A percentile compares a stretch with the other conserved stretches of the same genome.
Evolutionary conservation across 2,797 vertebrate genomes (phyloP).

Genomic region (Phalloptychus januarius): DNA sequence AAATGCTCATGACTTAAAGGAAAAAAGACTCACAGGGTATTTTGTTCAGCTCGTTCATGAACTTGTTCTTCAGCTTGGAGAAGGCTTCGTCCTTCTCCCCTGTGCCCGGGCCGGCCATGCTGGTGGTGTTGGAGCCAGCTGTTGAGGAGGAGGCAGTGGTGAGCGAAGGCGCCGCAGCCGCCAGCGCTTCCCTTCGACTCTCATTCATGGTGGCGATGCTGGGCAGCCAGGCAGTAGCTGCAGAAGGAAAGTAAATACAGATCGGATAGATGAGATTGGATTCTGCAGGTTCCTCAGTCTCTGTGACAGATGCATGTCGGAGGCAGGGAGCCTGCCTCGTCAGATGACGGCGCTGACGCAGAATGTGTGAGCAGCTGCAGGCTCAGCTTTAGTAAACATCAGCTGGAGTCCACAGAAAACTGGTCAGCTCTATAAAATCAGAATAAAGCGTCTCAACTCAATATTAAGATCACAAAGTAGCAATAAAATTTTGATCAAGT

Average conservation of each 20-base stretch:
- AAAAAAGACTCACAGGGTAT: constrained; percentile 87
- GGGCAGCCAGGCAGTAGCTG: constrained; percentile 75
- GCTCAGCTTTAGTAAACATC: constrained; percentile 81
- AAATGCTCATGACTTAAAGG: background rate
- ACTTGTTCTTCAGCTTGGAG: constrained; percentile 97
- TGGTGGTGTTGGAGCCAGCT: constrained; percentile 86
- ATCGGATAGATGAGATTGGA: constrained; percentile 39
- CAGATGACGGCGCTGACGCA: constrained; percentile 59
- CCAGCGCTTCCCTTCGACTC: constrained; percentile 91
- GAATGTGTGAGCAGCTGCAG: constrained; percentile 70
- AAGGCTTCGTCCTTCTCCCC: constrained; percentile 90
- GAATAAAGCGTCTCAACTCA: constrained; percentile 61
- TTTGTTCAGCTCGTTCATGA: constrained; percentile 98
- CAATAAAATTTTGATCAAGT: constrained; percentile 39
- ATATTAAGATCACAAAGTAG: constrained; percentile 58
- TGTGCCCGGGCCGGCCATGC: constrained; percentile 81
- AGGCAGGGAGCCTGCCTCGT: constrained; percentile 41
- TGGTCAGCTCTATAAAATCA: constrained; percentile 50
- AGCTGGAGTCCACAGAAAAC: constrained; percentile 66
- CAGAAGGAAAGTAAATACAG: constrained; percentile 12
- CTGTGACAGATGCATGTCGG: constrained; percentile 69
- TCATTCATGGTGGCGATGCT: constrained; percentile 85
- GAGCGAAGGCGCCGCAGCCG: constrained; percentile 86
- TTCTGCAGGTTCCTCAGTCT: constrained; percentile 3
- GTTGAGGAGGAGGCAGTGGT: constrained; percentile 79